A percentile compares a stretch with the other conserved stretches of the same genome.
phyloP scores from a whole-genome alignment of 92 coral and sea anemone genomes.

The Heliopora coerulea region DNA sequence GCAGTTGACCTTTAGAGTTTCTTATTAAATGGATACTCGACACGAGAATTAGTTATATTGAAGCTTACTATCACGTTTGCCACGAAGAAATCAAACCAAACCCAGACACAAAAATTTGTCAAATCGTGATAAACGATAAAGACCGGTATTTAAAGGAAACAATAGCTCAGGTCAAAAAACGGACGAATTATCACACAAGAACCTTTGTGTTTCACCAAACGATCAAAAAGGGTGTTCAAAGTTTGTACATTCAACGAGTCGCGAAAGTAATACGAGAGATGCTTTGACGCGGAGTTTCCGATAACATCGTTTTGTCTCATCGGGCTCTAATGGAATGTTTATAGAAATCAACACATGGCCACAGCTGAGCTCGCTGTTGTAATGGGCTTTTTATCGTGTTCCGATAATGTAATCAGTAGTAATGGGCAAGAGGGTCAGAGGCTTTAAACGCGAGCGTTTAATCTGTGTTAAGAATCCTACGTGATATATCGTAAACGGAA shows the following conservation, averaged over 20 bases:
- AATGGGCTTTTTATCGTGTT: not conserved
- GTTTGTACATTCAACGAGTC: too few relatives aligned
- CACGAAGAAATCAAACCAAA: not conserved
- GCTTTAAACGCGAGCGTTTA: not conserved
- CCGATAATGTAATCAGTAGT: not conserved
- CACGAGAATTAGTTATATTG: not conserved
- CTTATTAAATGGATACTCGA: not conserved
- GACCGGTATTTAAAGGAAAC: too few relatives aligned
- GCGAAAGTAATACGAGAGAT: not conserved
- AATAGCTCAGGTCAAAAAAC: too few relatives aligned
- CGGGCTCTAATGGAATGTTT: conserved; percentile 1
- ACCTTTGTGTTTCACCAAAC: too few relatives aligned
- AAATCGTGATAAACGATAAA: too few relatives aligned
- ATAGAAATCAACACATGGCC: not conserved
- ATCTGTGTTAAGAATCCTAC: not conserved
- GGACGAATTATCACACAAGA: too few relatives aligned
- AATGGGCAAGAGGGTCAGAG: not conserved
- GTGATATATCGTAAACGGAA: too few relatives aligned
- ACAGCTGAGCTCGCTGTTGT: conserved; percentile 3
- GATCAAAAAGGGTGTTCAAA: too few relatives aligned
- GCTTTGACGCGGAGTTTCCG: not conserved
- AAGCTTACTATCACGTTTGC: not conserved
- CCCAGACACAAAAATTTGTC: conserved; percentile 2
- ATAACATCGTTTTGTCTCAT: not conserved
- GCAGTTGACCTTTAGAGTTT: not conserved